A percentile compares a stretch with the other conserved stretches of the same genome.
These are phyloP conservation scores for Limnephilus marmoratus DNA, from an alignment of 2,888 invertebrate genomes.

Conservation along the genomic window DNA sequence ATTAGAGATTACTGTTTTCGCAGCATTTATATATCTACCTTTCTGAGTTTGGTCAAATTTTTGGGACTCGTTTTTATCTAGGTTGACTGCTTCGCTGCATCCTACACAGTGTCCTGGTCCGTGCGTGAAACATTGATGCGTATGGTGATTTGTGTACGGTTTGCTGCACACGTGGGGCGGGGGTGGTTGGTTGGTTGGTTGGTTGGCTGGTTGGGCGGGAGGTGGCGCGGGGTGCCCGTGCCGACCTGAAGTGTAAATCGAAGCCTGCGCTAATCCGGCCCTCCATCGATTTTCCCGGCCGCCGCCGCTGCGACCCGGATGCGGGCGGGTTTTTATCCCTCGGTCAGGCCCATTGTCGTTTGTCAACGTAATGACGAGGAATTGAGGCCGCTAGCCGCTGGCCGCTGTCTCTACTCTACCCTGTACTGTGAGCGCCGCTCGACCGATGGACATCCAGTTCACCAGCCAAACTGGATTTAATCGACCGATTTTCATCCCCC, in stretches of 20 bases:
- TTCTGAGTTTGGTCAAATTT: neutral
- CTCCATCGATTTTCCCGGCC: slow-evolving; percentile 53
- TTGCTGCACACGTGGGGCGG: slow-evolving; percentile 23
- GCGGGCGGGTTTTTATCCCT: slow-evolving; percentile 47
- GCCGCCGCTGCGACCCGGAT: slow-evolving; percentile 49
- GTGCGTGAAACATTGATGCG: slow-evolving; percentile 16
- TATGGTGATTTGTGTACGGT: slow-evolving; percentile 26
- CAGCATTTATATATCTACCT: neutral
- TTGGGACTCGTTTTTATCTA: neutral
- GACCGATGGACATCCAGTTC: neutral
- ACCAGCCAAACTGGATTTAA: slow-evolving; percentile 7
- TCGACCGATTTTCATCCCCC: slow-evolving; percentile 9
- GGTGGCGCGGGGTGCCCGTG: slow-evolving; percentile 10
- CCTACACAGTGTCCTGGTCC: neutral
- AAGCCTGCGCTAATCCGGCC: slow-evolving; percentile 46
- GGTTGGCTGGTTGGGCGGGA: neutral
- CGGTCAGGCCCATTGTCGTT: slow-evolving; percentile 58
- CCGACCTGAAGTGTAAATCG: slow-evolving; percentile 49
- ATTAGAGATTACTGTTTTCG: neutral
- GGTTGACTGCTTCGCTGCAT: neutral
- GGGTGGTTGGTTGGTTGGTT: neutral
- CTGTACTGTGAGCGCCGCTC: neutral
- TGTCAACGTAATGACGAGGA: slow-evolving; percentile 63
- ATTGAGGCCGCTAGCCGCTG: slow-evolving; percentile 26
- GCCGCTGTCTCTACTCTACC: slow-evolving; percentile 26